Conservation (phyloP, 2,888 invertebrate genomes). For the Synanthedon tipuliformis region DNA sequence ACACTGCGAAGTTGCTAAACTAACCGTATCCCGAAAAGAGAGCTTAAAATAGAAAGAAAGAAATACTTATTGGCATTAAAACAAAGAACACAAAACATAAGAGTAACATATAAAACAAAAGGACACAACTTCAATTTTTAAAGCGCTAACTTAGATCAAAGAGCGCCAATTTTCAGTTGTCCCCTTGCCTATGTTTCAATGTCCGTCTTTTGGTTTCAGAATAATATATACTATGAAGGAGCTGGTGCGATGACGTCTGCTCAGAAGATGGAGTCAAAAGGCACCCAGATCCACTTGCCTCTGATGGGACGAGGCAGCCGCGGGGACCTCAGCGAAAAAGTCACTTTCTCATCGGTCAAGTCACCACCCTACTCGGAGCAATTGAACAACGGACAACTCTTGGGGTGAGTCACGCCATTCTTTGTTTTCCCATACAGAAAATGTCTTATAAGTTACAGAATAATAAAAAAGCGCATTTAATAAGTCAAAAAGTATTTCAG, state of each 20-base stretch:
- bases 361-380: conserved; percentile 63
- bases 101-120: too few species aligned
- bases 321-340: conserved; percentile 57
- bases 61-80: too few species aligned
- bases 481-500: too few species aligned
- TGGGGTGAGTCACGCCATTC: conserved; percentile 56
- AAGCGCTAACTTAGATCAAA: too few species aligned
- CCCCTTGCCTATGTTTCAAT: neutral
- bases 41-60: too few species aligned
- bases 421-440: too few species aligned
- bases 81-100: too few species aligned
- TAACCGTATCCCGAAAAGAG: too few species aligned
- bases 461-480: too few species aligned
- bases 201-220: conserved; percentile 23
- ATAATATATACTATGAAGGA: conserved; percentile 41
- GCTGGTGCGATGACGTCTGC: conserved; percentile 54
- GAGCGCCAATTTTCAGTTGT: neutral
- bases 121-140: neutral
- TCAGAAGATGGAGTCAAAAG: conserved; percentile 62
- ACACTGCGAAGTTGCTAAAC: too few species aligned
- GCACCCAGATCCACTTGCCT: conserved; percentile 67
- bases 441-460: too few species aligned
- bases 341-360: conserved; percentile 53
- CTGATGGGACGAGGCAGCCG: conserved; percentile 54
- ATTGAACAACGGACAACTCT: conserved; percentile 74